phyloP scores from a whole-genome alignment of 2,113 vertebrate species.

The Sceloporus undulatus region DNA sequence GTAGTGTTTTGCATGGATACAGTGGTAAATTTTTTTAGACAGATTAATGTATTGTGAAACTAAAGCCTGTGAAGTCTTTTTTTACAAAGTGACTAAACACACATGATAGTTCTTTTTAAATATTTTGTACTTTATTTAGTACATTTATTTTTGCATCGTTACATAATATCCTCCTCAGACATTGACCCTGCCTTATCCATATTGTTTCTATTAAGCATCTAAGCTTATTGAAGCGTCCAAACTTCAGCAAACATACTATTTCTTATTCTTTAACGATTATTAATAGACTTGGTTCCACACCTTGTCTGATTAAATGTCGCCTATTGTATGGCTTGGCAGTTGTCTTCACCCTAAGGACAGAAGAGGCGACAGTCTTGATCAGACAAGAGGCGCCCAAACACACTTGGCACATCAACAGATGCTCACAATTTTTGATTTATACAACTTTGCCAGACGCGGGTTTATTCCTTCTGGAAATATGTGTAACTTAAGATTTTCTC shows the following conservation, averaged over 20 bases:
- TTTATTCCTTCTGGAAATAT: constrained; percentile 56
- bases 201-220: constrained; percentile 42
- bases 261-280: constrained; percentile 47
- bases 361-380: constrained; percentile 45
- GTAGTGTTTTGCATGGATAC: background rate
- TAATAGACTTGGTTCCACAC: constrained; percentile 46
- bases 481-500: constrained; percentile 55
- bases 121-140: constrained; percentile 1
- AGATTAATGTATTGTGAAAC: background rate
- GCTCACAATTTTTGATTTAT: constrained; percentile 44
- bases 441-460: constrained; percentile 36
- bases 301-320: constrained; percentile 56
- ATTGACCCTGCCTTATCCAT: constrained; percentile 14
- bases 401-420: constrained; percentile 54
- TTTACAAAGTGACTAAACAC: background rate
- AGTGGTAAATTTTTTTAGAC: background rate
- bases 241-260: constrained; percentile 14
- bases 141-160: background rate
- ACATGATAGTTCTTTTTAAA: background rate
- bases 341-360: constrained; percentile 53
- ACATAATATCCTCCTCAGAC: constrained; percentile 1
- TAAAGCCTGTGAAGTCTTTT: background rate
- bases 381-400: constrained; percentile 50
- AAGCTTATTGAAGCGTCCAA: constrained; percentile 20
- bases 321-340: constrained; percentile 17